Conservation (phyloP, 2,113 vertebrate species). For the Xenopus laevis region DNA sequence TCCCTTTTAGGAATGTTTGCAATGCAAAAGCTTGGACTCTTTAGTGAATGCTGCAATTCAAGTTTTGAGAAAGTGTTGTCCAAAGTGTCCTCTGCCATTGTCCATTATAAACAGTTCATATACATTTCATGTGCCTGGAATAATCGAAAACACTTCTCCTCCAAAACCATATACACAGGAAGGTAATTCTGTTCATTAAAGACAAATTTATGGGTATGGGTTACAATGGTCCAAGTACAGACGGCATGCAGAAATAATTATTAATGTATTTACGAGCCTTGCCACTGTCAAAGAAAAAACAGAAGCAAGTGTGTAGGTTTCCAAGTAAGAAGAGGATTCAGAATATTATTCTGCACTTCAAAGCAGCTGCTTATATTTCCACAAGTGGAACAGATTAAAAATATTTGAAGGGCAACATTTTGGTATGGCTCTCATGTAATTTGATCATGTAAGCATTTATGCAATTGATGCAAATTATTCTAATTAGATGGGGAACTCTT, state of each 20-base stretch:
- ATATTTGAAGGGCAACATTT: no score
- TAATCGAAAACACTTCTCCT: not conserved
- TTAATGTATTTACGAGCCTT: no score
- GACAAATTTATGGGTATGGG: no score
- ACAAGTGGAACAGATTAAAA: not conserved
- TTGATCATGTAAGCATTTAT: no score
- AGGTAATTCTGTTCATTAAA: not conserved
- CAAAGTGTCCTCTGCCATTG: conserved; percentile 72
- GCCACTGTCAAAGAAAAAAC: not conserved
- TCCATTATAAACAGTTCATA: conserved; percentile 65
- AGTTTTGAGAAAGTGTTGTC: conserved; percentile 81
- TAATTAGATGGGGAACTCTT: no score
- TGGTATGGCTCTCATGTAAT: no score
- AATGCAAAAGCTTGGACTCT: conserved; percentile 59
- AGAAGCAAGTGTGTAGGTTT: conserved; percentile 39
- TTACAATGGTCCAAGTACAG: no score
- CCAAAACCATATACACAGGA: conserved; percentile 11
- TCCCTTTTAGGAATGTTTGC: conserved; percentile 65
- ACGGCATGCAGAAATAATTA: no score
- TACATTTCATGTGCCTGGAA: conserved; percentile 65
- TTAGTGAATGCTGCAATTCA: conserved; percentile 64
- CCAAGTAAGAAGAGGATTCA: conserved; percentile 26
- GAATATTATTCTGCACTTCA: conserved; percentile 1
- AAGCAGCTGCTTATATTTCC: not conserved
- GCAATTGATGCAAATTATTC: no score